Evolutionary conservation across 2,888 invertebrate species (phyloP), one percentile per base, ranked within the genome.

Genomic region (Monopis laevigella): DNA sequence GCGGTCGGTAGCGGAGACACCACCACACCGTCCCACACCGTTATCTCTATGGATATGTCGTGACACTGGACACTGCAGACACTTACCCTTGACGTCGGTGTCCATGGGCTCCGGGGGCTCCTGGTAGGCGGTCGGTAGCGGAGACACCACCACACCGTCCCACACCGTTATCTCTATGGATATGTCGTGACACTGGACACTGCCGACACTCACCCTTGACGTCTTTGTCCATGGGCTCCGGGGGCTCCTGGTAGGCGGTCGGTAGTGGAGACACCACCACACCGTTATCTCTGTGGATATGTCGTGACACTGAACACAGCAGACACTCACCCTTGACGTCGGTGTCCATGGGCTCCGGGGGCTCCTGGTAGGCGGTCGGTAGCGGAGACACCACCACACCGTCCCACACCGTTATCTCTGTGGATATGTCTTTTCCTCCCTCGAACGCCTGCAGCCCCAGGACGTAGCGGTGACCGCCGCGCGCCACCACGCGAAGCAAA

Each of bases 361-460:
- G 87, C 53, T 92, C 92, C 14, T 93, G 93, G 66, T 96, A 98
- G 0, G 96, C 97, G 46, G 92, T 89, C 46, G 96, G 95, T n/a
- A 96, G 81, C 0, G 98, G 96, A 0, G 95, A 93, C 1, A 98
- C 96, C 0, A 97, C 95, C 2, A 98, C 95, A 1, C 96, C 96
- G 58, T 96, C 92, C 96, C 96, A 97, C 12, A 97, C 94, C 0
- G 95, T 94, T 88, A 97, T 95, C 72, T 97, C 96, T 0, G 90
- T 85, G 6, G 89, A 87, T 41, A 92, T 86, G 58, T 85, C 86
- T 54, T 85, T 85, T 32, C 82, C 82, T 0, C 81, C 82, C 24
- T 82, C 82, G 54, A 81, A 81, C 1, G 74, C 57, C 43, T 81
- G 82, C 43, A 86, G 71, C 0, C 88, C 97, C 1, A 97, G 75